A percentile compares a stretch with the other conserved stretches of the same genome.
phyloP scores from a whole-genome alignment of 2,888 invertebrate species.

The Oxytorus armatus region DNA sequence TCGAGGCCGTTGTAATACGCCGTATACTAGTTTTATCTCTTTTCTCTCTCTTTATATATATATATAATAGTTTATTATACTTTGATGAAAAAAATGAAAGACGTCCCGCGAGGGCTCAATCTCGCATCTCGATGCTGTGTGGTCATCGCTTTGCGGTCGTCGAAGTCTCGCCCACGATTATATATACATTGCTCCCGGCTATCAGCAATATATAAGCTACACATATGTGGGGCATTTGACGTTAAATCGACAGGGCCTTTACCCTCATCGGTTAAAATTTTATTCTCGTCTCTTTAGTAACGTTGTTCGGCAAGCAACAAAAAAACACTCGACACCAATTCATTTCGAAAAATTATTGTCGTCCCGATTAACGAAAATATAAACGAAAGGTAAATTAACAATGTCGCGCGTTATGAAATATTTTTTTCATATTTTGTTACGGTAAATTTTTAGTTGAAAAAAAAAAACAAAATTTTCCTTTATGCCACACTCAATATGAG shows the following conservation, averaged over 20 bases:
- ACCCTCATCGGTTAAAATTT: neutral
- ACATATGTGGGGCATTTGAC: slow-evolving; percentile 15
- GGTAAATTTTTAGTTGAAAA: too few relatives aligned
- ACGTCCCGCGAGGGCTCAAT: slow-evolving; percentile 20
- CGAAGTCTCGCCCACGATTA: slow-evolving; percentile 60
- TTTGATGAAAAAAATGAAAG: slow-evolving; percentile 54
- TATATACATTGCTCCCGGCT: slow-evolving; percentile 56
- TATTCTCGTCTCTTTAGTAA: neutral
- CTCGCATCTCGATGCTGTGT: slow-evolving; percentile 23
- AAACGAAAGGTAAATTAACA: too few relatives aligned
- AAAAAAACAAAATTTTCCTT: too few relatives aligned
- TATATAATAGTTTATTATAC: slow-evolving; percentile 13
- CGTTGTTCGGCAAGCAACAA: neutral
- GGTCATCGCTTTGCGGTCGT: slow-evolving; percentile 64
- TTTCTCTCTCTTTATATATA: too few relatives aligned
- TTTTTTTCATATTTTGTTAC: too few relatives aligned
- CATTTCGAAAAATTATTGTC: slow-evolving; percentile 9
- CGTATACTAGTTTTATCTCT: slow-evolving; percentile 20
- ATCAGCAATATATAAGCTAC: slow-evolving; percentile 13
- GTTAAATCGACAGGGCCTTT: slow-evolving; percentile 1
- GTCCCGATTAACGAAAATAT: too few relatives aligned
- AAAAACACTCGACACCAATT: too few relatives aligned
- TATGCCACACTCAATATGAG: too few relatives aligned
- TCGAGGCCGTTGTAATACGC: slow-evolving; percentile 17
- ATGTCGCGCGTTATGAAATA: too few relatives aligned